Evolutionary conservation across 2,797 vertebrate genomes (phyloP), one percentile per base, ranked within the genome.

Genomic region (Sternarchorhynchus goeldii): DNA sequence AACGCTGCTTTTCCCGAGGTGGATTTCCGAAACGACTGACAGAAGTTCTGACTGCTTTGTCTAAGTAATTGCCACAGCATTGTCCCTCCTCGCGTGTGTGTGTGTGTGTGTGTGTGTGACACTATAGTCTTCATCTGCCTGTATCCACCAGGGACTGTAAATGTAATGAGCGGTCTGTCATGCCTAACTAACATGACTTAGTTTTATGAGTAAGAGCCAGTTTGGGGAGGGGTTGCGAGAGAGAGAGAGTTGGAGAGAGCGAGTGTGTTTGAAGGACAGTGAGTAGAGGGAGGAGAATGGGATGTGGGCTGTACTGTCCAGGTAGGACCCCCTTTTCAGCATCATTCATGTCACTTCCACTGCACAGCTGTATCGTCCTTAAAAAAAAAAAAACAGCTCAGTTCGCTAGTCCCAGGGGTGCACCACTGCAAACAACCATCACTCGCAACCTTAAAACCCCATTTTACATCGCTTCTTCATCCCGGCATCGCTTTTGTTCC

Each of bases 291-390:
- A 56, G 3, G 0, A 14, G 60, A 50, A 79, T 75, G 78, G 72
- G 78, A 29, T 79, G 63, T 68, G 72, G 78, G 17, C 29, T 41
- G 31, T 62, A 75, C 78, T 75, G 78, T 50, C 72, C 55, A 73
- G 70, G 77, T 73, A 78, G 60, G 59, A 78, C 6, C 31, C 65
- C 17, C n/a, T 66, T 36, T n/a, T 32, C 31, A 41, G 29, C 41
- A 32, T 67, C 74, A 50, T 64, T 73, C 56, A 66, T 2, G 12
- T 41, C n/a, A 18, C 18, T 17, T 66, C 34, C 31, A 18, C n/a
- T 18, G 7, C 34, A 65, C 6, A 65, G 10, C 41, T 45, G 34
- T 36, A 45, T 50, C 10, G 12, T 14, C 45, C 45, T 25, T 25
- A 50, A 50, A 50, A 50, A 41, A 50, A 50, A 50, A 50, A 50